Evolutionary conservation across 1,140 invertebrate species (phyloP), one percentile per base, ranked within the genome.

Genomic region (Nebria ingens): DNA sequence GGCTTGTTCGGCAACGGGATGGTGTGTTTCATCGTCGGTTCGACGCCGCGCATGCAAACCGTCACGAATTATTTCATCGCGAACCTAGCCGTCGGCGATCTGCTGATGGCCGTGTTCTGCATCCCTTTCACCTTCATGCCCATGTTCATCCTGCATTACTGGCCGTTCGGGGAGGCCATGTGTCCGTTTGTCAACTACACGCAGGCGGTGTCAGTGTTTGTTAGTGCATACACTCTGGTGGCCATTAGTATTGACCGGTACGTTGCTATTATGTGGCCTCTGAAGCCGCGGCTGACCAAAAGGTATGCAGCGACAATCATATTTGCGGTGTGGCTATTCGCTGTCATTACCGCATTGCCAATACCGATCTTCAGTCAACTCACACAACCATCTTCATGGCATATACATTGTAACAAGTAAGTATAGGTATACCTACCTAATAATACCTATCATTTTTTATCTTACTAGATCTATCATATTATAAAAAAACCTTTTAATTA

Each of bases 61-160:
- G 87, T 92, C 1, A 92, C 89, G 1, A 93, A 93, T 64, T 88
- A 86, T 64, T 91, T 92, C 65, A 92, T 93, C 58, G 82, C 84
- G 58, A 93, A 93, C 69, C 71, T 94, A 53, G 87, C 90, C 0
- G 71, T 92, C 6, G 87, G 88, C 19, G 90, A 94, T 67, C 82
- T 94, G 17, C 69, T 91, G 21, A 90, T 93, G 81, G 84, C 88
- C 0, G 60, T 91, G 1, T 83, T 93, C 57, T 92, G 89, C 65
- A 82, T 93, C n/a, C 90, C 91, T 1, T 91, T 91, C 61, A 85
- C 87, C 2, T 91, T 89, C 59, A 77, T 91, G 1, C 79, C 87
- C 2, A 82, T 79, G 20, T 71, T 91, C 29, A 74, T 90, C 19
- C 69, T 89, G 15, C 79, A 83, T 58, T 84, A 90, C 61, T 94